A percentile compares a stretch with the other conserved stretches of the same genome.
Evolutionary conservation across 2,113 vertebrate genomes (phyloP).

Genomic region (Scomber colias): DNA sequence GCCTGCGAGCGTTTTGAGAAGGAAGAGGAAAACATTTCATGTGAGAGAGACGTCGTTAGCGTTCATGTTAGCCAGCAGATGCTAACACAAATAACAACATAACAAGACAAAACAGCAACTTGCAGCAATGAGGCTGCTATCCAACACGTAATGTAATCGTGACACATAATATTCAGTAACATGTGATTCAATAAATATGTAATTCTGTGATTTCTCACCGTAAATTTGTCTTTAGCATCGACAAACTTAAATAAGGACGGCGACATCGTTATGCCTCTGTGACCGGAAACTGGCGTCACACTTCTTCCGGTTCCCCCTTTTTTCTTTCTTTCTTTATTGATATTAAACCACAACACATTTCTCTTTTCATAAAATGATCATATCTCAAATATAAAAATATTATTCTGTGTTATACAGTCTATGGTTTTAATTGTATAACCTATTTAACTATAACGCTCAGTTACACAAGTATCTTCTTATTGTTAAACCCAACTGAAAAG

Average conservation of each 20-base stretch:
- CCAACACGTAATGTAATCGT: accelerated
- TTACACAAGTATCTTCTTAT: too few species aligned
- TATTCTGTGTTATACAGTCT: too few species aligned
- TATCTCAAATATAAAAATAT: too few species aligned
- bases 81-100: conserved; percentile 25
- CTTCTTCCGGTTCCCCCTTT: conserved; percentile 52
- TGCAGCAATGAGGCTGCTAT: accelerated
- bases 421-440: too few species aligned
- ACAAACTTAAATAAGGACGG: conserved; percentile 80
- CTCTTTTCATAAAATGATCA: too few species aligned
- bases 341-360: too few species aligned
- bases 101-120: background rate
- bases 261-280: conserved; percentile 77
- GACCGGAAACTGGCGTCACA: conserved; percentile 19
- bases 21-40: background rate
- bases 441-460: too few species aligned
- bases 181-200: accelerated
- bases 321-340: background rate
- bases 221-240: conserved; percentile 85
- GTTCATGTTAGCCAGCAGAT: conserved; percentile 44
- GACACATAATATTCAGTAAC: accelerated
- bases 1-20: conserved; percentile 77
- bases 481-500: too few species aligned
- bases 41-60: background rate
- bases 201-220: conserved; percentile 61